Base-by-base conservation (phyloP, 2,888 invertebrate genomes). In the Luperina testacea region DNA sequence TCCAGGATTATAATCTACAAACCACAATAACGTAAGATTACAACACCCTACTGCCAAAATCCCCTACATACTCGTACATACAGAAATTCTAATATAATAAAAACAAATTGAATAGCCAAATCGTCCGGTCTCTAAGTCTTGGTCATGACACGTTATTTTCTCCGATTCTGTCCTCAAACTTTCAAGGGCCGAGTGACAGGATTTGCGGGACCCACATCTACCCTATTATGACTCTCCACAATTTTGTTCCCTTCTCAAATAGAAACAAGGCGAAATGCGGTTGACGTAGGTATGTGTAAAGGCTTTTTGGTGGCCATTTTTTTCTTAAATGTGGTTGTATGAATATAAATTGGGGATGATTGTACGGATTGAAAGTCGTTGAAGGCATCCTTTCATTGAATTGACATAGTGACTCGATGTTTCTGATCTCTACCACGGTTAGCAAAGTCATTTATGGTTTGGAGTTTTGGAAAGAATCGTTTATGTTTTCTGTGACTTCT, bases 211-310 rank as follows among this genome's bases (percentile, higher is more conserved):
- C 91, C 92, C 91, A 93, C 93, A 94, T 95, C 94, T 93, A 91
- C 92, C 92, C 91, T 91, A 84, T 94, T 48, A 94, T 92, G 94
- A 94, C 93, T 94, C 94, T 93, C 92, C 93, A 94, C 92, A 91
- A 94, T 94, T 95, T 93, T 89, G 91, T 92, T 93, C 86, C 94
- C 93, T 94, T 89, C 90, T 94, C 93, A 94, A 94, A 94, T 93
- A 92, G 93, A 93, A 94, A 94, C 94, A 94, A 94, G 92, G 89
- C 84, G 84, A 90, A 92, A 92, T 93, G 91, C 91, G 90, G 91
- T 89, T 91, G 92, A 92, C 92, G 91, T 90, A 38, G 84, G 84
- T 27, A 48, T 61, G 11, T 13, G 78, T 51, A 17, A 38, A 59
- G 65, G 59, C 71, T 77, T 83, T 68, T 65, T n/a, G 64, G 72